Percentiles rank a stretch among this genome's conserved stretches.
These are phyloP conservation scores for Pristionchus pacificus DNA, from an alignment of 1,140 invertebrate genomes.

Conservation along the genomic window DNA sequence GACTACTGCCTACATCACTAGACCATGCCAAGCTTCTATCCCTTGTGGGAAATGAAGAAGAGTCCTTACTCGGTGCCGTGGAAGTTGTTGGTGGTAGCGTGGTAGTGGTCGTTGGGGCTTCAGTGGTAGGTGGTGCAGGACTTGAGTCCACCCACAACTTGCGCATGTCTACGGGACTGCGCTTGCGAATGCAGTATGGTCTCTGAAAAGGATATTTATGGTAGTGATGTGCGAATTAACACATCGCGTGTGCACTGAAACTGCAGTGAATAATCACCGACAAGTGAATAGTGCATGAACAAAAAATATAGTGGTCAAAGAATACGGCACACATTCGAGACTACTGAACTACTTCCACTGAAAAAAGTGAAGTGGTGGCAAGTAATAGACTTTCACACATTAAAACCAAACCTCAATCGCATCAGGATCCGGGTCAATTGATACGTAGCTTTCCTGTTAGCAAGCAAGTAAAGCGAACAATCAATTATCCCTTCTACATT, in stretches of 20 bases:
- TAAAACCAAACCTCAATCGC: not conserved
- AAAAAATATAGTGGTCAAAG: not conserved
- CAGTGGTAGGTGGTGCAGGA: not conserved
- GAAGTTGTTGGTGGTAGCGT: not conserved
- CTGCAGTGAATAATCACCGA: too few relatives aligned
- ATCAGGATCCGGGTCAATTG: not conserved
- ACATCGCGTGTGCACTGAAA: too few relatives aligned
- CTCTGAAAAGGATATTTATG: conserved; percentile 14
- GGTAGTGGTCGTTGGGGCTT: not conserved
- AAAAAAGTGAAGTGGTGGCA: not conserved
- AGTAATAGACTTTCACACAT: not conserved
- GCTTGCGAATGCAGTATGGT: conserved; percentile 24
- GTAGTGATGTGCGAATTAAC: too few relatives aligned
- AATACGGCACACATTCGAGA: not conserved
- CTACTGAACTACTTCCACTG: not conserved
- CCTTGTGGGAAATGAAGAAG: not conserved
- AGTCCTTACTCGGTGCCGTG: not conserved
- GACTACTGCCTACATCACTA: too few relatives aligned
- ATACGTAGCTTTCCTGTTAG: not conserved
- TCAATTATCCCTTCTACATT: too few relatives aligned
- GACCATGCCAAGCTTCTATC: not conserved
- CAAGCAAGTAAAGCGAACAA: too few relatives aligned
- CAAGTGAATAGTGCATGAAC: too few relatives aligned
- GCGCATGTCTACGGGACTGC: conserved; percentile 8
- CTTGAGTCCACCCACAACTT: conserved; percentile 18